Evolutionary conservation across 2,888 invertebrate species (phyloP).

Genomic region (Galerucella nymphaeae): DNA sequence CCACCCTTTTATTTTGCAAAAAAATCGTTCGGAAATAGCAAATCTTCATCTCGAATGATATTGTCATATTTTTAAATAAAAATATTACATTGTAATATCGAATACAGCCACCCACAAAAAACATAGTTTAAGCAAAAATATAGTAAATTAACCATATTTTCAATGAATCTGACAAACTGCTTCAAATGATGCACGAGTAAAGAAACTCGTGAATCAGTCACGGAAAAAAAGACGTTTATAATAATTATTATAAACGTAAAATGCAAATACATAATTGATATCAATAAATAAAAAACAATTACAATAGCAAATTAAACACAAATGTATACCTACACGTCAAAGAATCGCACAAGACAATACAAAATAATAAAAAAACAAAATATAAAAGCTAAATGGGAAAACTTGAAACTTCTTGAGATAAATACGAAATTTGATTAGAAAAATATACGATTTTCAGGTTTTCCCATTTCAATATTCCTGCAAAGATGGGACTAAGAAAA

Average conservation of each 20-base stretch:
- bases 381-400: slow-evolving; percentile 36
- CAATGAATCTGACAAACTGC: slow-evolving; percentile 9
- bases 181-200: slow-evolving; percentile 5
- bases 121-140: neutral
- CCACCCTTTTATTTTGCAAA: too few relatives aligned
- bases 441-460: slow-evolving; percentile 2
- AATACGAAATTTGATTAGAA: slow-evolving; percentile 5
- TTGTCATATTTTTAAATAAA: slow-evolving; percentile 27
- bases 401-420: slow-evolving; percentile 37
- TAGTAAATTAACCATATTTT: slow-evolving; percentile 11
- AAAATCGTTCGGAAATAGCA: too few relatives aligned
- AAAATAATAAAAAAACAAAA: slow-evolving; percentile 24
- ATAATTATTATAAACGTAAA: slow-evolving; percentile 44
- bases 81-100: slow-evolving; percentile 23
- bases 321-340: slow-evolving; percentile 51
- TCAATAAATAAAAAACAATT: slow-evolving; percentile 31
- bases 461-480: slow-evolving; percentile 8
- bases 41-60: neutral
- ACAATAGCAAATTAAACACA: slow-evolving; percentile 20
- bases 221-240: slow-evolving; percentile 36
- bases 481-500: slow-evolving; percentile 7
- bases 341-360: slow-evolving; percentile 50
- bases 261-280: slow-evolving; percentile 18
- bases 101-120: neutral
- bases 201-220: slow-evolving; percentile 24